Conservation (phyloP, 2,113 vertebrate species). For the Antechinus stuartii region DNA sequence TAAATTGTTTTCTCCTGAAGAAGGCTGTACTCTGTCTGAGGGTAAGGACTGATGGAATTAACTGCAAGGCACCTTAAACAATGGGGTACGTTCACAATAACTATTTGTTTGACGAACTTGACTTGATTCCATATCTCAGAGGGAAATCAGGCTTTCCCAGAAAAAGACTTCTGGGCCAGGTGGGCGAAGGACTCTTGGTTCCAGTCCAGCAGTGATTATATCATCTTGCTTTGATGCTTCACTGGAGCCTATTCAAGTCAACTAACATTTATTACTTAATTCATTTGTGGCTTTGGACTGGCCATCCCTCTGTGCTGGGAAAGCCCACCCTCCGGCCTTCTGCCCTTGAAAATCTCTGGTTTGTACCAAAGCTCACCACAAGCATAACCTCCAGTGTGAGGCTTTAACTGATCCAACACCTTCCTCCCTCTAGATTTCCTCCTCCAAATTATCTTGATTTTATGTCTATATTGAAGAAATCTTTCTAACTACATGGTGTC, state of each 20-base stretch:
- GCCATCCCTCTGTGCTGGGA: neutral
- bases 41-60: neutral
- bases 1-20: neutral
- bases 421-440: neutral
- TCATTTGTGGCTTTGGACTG: neutral
- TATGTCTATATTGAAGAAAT: neutral
- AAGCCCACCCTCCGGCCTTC: neutral
- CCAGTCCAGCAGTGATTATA: neutral
- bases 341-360: neutral
- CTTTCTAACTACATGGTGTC: neutral
- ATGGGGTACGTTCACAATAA: neutral
- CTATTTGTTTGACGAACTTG: neutral
- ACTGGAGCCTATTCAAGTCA: neutral
- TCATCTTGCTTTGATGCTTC: neutral
- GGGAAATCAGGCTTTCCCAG: neutral
- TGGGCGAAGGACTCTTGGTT: neutral
- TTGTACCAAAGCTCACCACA: neutral
- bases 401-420: neutral
- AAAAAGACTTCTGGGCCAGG: neutral
- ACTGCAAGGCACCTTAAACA: neutral
- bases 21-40: neutral
- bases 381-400: neutral
- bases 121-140: neutral
- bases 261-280: neutral
- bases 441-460: neutral